A percentile compares a stretch with the other conserved stretches of the same genome.
These are phyloP conservation scores for Grapholita molesta DNA, from an alignment of 1,140 invertebrate genomes.

Conservation along the genomic window DNA sequence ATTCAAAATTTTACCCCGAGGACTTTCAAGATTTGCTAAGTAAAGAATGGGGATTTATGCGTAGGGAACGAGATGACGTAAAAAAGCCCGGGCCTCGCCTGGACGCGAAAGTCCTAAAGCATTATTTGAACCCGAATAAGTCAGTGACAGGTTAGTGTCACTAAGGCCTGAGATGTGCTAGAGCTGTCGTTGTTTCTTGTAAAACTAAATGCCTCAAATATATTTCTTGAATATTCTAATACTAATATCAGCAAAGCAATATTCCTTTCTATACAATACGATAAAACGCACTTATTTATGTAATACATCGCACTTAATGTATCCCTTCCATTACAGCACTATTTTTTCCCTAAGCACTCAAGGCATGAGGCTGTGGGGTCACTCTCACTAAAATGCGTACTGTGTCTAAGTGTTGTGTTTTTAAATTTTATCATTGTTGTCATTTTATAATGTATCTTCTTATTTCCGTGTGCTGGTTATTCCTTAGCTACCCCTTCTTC, in stretches of 20 bases:
- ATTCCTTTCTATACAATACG: conserved; percentile 40
- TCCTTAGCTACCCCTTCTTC: neutral
- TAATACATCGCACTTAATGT: conserved; percentile 67
- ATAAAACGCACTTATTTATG: conserved; percentile 56
- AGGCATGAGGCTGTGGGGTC: conserved; percentile 52
- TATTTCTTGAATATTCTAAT: conserved; percentile 31
- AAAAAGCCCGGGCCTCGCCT: conserved; percentile 94
- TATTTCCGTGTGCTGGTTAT: neutral
- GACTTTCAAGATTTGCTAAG: conserved; percentile 77
- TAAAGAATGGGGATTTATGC: conserved; percentile 85
- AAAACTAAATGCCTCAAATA: conserved; percentile 5
- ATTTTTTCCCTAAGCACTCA: conserved; percentile 38
- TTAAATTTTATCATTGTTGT: neutral
- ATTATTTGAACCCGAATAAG: conserved; percentile 65
- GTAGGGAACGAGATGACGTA: conserved; percentile 93
- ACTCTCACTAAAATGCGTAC: conserved; percentile 31
- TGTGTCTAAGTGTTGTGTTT: conserved; percentile 15
- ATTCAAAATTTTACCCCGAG: conserved; percentile 70
- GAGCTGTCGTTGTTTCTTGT: conserved; percentile 59
- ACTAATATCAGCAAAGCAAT: conserved; percentile 36
- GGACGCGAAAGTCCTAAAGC: conserved; percentile 73
- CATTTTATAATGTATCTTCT: neutral
- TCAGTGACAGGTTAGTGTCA: conserved; percentile 76
- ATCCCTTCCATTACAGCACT: conserved; percentile 51
- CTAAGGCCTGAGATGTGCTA: conserved; percentile 49